These are phyloP conservation scores for Entosphenus tridentatus DNA, from an alignment of 2,113 vertebrate genomes.

Conservation along the genomic window DNA sequence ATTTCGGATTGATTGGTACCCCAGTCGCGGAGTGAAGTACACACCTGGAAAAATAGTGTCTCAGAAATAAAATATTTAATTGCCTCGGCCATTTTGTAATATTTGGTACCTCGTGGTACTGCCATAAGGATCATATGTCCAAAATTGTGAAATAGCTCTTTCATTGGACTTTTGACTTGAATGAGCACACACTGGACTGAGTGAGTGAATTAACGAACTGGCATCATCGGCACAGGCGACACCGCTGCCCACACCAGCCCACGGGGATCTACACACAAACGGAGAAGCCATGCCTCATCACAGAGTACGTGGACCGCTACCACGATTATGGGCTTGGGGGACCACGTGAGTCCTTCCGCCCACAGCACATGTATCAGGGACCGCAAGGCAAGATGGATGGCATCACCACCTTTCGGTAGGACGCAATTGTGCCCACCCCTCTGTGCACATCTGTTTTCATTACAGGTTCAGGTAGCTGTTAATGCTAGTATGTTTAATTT, in stretches of 20 bases:
- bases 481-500: conserved; percentile 8
- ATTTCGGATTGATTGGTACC: no score
- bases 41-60: no score
- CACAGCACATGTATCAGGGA: conserved; percentile 9
- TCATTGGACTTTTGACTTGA: no score
- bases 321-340: conserved; percentile 10
- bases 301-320: conserved; percentile 22
- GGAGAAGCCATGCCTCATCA: conserved; percentile 19
- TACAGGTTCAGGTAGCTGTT: conserved; percentile 14
- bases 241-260: conserved; percentile 20
- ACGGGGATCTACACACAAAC: conserved; percentile 15
- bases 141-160: no score
- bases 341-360: conserved; percentile 20
- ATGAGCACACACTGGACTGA: no score
- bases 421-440: neutral
- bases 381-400: conserved; percentile 16
- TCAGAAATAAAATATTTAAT: no score
- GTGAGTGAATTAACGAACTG: no score
- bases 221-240: conserved; percentile 14
- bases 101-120: no score
- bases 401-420: conserved; percentile 20
- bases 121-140: no score
- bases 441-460: conserved; percentile 10
- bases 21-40: no score
- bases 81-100: no score